phyloP scores from a whole-genome alignment of 2,113 vertebrate genomes.

The Micromys minutus region DNA sequence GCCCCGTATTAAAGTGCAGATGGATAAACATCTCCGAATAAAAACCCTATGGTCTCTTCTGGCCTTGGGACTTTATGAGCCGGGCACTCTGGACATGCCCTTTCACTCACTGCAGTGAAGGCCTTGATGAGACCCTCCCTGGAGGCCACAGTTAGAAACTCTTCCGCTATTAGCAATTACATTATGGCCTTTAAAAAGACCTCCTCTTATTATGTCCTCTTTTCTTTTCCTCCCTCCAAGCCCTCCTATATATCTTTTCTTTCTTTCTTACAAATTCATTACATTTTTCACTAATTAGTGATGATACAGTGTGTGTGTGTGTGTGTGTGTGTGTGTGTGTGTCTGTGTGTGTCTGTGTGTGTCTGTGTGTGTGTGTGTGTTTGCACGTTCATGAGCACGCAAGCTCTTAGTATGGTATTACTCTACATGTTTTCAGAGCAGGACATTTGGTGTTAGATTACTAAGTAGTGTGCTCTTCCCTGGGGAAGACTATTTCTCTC shows the following conservation, averaged over 20 bases:
- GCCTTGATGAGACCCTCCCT: not conserved
- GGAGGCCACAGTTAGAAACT: not conserved
- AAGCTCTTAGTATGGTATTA: too few relatives aligned
- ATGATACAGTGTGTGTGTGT: not conserved
- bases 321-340: not conserved
- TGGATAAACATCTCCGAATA: conserved; percentile 51
- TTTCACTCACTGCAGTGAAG: conserved; percentile 31
- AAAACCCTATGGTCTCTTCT: conserved; percentile 9
- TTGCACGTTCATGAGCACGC: too few relatives aligned
- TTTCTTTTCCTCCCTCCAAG: not conserved
- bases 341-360: not conserved
- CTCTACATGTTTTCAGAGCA: not conserved
- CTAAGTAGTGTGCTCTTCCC: not conserved
- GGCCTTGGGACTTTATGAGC: conserved; percentile 6
- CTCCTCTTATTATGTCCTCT: not conserved
- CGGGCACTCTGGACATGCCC: not conserved
- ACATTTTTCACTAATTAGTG: not conserved
- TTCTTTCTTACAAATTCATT: not conserved
- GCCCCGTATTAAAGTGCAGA: conserved; percentile 59
- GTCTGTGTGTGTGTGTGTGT: not conserved
- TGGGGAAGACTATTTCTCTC: not conserved
- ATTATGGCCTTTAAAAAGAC: not conserved
- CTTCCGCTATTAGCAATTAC: not conserved
- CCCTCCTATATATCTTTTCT: not conserved
- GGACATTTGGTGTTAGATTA: not conserved